Percentiles rank a stretch among this genome's conserved stretches.
Conservation (phyloP, 2,888 invertebrate species). For the Cyrtodaria siliqua region DNA sequence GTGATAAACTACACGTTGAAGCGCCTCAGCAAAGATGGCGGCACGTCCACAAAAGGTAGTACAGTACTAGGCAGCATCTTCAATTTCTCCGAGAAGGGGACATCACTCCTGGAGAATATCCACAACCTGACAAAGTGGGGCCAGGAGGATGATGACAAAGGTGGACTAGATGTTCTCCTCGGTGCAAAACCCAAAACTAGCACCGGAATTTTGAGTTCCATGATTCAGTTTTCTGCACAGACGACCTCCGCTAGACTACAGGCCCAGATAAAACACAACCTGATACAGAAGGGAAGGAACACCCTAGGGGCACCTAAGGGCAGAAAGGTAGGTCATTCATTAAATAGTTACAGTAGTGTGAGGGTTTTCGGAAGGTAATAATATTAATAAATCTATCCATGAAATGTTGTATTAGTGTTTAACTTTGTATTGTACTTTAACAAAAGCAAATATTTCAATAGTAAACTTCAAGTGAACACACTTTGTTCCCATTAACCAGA, state of each 20-base stretch:
- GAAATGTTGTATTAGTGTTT: too few relatives aligned
- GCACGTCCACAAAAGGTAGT: slow-evolving; percentile 78
- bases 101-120: slow-evolving; percentile 83
- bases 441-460: too few relatives aligned
- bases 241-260: slow-evolving; percentile 83
- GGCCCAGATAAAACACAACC: slow-evolving; percentile 82
- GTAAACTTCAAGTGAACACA: too few relatives aligned
- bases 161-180: slow-evolving; percentile 75
- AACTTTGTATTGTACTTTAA: too few relatives aligned
- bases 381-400: too few relatives aligned
- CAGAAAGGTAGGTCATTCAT: slow-evolving; percentile 75
- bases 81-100: slow-evolving; percentile 83
- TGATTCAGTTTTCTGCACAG: slow-evolving; percentile 86
- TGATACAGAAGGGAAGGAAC: slow-evolving; percentile 85
- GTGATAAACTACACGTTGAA: slow-evolving; percentile 83
- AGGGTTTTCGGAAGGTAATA: too few relatives aligned
- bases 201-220: slow-evolving; percentile 79
- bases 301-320: slow-evolving; percentile 84
- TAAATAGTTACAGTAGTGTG: too few relatives aligned
- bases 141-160: slow-evolving; percentile 71
- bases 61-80: slow-evolving; percentile 83
- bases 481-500: too few relatives aligned
- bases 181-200: slow-evolving; percentile 65
- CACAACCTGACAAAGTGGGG: slow-evolving; percentile 79
- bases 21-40: slow-evolving; percentile 80